Conservation (phyloP, 2,113 vertebrate species). For the Dascyllus trimaculatus region DNA sequence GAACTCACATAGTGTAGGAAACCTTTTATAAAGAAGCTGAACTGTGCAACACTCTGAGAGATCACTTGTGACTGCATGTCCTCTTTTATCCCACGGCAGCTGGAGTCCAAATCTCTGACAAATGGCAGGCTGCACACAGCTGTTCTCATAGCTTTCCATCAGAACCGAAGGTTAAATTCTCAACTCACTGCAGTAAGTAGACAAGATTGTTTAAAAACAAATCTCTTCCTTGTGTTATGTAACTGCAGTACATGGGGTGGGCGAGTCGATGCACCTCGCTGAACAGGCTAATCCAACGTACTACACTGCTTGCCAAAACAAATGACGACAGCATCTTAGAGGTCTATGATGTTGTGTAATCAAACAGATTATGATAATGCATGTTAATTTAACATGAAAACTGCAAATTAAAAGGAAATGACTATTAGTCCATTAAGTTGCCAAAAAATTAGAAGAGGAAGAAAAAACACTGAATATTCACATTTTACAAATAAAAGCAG, state of each 20-base stretch:
- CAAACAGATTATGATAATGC: not conserved
- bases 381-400: constrained; percentile 19
- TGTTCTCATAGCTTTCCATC: constrained; percentile 26
- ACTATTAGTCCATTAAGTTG: not conserved
- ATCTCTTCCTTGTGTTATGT: constrained; percentile 56
- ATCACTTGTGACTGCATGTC: not conserved
- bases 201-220: constrained; percentile 37
- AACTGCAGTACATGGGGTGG: constrained; percentile 54
- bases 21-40: not conserved
- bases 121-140: constrained; percentile 22
- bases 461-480: not conserved
- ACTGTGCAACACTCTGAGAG: not conserved
- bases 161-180: constrained; percentile 37
- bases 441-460: not conserved
- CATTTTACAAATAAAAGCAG: not conserved
- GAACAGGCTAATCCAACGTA: constrained; percentile 62
- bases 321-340: constrained; percentile 33
- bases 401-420: not conserved
- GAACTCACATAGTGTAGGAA: constrained; percentile 6
- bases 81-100: constrained; percentile 1
- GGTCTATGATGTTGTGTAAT: constrained; percentile 24
- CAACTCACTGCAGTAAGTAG: constrained; percentile 10
- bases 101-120: not conserved
- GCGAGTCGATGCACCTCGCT: constrained; percentile 55
- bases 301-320: constrained; percentile 48